These are phyloP conservation scores for Cossypha niveicapilla DNA, from an alignment of 2,797 vertebrate genomes.

Conservation along the genomic window DNA sequence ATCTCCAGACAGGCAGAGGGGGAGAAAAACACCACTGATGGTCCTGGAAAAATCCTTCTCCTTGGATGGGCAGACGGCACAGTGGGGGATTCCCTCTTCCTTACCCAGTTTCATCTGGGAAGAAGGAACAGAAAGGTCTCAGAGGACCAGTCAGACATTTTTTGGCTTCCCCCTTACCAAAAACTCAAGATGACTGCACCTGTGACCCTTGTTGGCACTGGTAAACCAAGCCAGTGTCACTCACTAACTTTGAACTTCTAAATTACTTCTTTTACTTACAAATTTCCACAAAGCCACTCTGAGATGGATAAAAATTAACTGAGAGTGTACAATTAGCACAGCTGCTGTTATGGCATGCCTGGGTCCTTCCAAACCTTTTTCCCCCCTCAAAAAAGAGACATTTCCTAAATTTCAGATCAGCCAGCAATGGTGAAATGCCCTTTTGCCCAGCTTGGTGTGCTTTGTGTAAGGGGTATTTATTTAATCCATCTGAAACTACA, in stretches of 20 bases:
- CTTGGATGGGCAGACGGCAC: fast-evolving
- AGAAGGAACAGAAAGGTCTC: not conserved
- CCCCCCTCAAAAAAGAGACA: not conserved
- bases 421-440: not conserved
- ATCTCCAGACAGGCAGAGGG: fast-evolving
- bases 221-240: not conserved
- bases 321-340: not conserved
- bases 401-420: conserved; percentile 34
- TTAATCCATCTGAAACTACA: conserved; percentile 60
- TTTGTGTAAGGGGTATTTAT: conserved; percentile 51
- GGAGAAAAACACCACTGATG: not conserved
- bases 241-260: not conserved
- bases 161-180: not conserved
- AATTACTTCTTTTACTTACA: not conserved
- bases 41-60: not conserved
- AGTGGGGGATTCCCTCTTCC: not conserved
- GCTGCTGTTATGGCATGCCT: not conserved
- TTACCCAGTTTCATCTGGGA: not conserved
- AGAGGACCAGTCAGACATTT: not conserved
- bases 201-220: not conserved
- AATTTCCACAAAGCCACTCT: not conserved
- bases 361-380: not conserved
- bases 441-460: conserved; percentile 31
- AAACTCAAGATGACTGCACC: not conserved
- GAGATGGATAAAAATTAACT: not conserved